These are phyloP conservation scores for Cylindroiulus punctatus DNA, from an alignment of 2,888 invertebrate species.

Conservation along the genomic window DNA sequence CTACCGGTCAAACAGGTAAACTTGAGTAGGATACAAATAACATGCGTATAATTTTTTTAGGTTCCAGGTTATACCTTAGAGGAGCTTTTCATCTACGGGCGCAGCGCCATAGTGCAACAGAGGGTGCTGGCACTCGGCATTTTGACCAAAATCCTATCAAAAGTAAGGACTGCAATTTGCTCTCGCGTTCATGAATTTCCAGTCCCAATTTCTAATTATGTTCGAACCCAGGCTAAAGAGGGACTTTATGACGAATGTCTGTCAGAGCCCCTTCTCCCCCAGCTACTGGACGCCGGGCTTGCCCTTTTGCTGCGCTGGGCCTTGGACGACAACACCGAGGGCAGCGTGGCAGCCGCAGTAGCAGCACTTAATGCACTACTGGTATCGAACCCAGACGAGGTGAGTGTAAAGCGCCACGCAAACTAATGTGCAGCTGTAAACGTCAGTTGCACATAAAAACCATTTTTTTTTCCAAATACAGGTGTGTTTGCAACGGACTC, in stretches of 20 bases:
- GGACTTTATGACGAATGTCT: constrained; percentile 55
- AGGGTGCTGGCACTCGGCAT: constrained; percentile 81
- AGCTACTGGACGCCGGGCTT: constrained; percentile 74
- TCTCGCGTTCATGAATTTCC: neutral
- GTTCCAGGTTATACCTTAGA: constrained; percentile 85
- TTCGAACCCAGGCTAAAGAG: constrained; percentile 47
- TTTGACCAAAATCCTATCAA: constrained; percentile 76
- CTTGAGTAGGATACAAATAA: constrained; percentile 12
- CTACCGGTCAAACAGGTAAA: too few relatives aligned
- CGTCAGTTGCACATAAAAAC: neutral
- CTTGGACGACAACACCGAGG: constrained; percentile 82
- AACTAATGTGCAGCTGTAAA: neutral
- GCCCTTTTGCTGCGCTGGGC: constrained; percentile 85
- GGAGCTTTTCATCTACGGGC: constrained; percentile 83
- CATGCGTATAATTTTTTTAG: constrained; percentile 59
- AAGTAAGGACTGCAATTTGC: constrained; percentile 61
- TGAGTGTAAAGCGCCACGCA: constrained; percentile 60
- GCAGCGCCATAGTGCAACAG: constrained; percentile 81
- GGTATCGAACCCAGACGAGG: constrained; percentile 82
- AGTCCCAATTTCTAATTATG: neutral
- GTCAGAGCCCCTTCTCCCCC: constrained; percentile 73
- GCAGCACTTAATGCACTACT: constrained; percentile 80
- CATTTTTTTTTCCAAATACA: constrained; percentile 61
- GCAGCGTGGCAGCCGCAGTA: constrained; percentile 79
- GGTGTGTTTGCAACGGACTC: constrained; percentile 67